Evolutionary conservation across 2,113 vertebrate genomes (phyloP).

Genomic region (Turnix velox): DNA sequence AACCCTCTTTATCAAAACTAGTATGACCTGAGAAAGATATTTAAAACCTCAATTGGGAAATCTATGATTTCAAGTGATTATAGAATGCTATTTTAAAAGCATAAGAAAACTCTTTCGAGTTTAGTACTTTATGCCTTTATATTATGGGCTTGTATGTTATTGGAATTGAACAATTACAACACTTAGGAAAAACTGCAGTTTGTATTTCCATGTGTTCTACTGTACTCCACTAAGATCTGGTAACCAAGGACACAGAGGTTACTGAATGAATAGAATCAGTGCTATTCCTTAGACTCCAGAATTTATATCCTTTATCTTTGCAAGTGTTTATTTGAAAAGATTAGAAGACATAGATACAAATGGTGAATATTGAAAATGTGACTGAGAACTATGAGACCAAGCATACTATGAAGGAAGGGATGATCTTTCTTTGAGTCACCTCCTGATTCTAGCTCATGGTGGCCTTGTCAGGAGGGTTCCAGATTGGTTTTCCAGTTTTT

Average conservation of each 20-base stretch:
- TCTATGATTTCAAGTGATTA: background rate
- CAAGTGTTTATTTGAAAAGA: background rate
- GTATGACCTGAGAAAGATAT: background rate
- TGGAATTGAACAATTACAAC: background rate
- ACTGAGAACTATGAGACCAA: background rate
- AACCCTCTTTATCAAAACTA: background rate
- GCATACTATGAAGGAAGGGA: background rate
- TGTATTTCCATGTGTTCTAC: background rate
- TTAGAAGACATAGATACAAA: background rate
- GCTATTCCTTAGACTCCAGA: background rate
- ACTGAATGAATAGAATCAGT: background rate
- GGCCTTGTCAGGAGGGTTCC: no score
- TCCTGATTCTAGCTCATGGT: background rate
- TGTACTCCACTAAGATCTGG: background rate
- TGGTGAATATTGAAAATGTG: background rate
- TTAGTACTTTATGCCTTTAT: background rate
- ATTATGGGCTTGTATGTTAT: background rate
- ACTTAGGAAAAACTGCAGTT: background rate
- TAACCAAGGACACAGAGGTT: background rate
- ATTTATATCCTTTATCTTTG: background rate
- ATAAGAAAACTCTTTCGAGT: background rate
- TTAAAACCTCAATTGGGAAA: background rate
- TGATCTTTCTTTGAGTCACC: background rate
- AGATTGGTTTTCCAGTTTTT: background rate
- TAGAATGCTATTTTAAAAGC: background rate